Evolutionary conservation across 2,888 invertebrate species (phyloP).

Genomic region (Prosopocoilus inquinatus): DNA sequence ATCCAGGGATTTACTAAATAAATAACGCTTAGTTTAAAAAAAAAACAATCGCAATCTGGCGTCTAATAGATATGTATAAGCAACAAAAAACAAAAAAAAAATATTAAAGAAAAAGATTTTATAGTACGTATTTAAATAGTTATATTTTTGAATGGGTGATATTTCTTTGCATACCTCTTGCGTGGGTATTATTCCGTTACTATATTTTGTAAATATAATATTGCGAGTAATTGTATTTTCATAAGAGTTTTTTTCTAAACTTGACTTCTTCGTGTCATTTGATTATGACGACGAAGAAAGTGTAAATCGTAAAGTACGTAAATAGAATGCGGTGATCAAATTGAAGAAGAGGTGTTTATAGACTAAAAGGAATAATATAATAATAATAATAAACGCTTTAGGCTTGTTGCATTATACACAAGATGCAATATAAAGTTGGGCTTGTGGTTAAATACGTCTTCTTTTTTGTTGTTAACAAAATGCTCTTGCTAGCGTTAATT

Average conservation of each 20-base stretch:
- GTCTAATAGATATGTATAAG: too few relatives aligned
- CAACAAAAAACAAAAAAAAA: too few relatives aligned
- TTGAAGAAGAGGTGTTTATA: too few relatives aligned
- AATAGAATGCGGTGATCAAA: too few relatives aligned
- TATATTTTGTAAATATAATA: constrained; percentile 7
- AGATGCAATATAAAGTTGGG: too few relatives aligned
- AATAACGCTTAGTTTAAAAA: neutral
- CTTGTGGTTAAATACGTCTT: too few relatives aligned
- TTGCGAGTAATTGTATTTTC: constrained; percentile 6
- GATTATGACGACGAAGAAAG: neutral
- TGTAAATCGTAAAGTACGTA: neutral
- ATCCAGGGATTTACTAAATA: constrained; percentile 31
- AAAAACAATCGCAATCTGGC: too few relatives aligned
- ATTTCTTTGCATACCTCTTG: neutral
- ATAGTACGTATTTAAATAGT: neutral
- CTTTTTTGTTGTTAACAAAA: too few relatives aligned
- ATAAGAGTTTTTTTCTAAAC: neutral
- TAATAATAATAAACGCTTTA: too few relatives aligned
- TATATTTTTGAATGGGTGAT: constrained; percentile 2
- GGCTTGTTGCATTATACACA: too few relatives aligned
- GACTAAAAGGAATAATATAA: too few relatives aligned
- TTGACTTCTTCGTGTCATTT: neutral
- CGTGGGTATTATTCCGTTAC: constrained; percentile 3
- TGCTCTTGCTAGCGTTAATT: too few relatives aligned
- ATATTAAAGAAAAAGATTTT: neutral